phyloP scores from a whole-genome alignment of 92 coral and sea anemone species.

The Porites cylindrica region DNA sequence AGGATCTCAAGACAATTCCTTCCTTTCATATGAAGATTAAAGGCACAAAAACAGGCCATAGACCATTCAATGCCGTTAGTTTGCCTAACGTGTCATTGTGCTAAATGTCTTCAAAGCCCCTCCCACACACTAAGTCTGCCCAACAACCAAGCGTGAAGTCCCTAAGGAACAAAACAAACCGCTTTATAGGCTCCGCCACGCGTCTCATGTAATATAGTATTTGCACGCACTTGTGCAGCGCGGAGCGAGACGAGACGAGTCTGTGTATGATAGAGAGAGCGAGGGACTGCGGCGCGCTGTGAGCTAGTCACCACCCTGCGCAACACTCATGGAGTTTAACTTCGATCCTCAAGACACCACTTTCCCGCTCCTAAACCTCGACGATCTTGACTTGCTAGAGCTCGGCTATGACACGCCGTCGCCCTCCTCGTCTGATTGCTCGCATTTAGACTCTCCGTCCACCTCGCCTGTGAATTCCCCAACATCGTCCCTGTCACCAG shows the following conservation, averaged over 20 bases:
- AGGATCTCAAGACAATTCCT: conserved; percentile 72
- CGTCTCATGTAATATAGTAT: conserved; percentile 65
- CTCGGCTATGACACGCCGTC: conserved; percentile 75
- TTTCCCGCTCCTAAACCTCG: conserved; percentile 76
- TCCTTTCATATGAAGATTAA: conserved; percentile 89
- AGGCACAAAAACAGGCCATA: conserved; percentile 84
- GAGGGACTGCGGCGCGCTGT: conserved; percentile 44
- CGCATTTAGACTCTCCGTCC: conserved; percentile 76
- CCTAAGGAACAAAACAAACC: conserved; percentile 84
- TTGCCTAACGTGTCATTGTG: conserved; percentile 76
- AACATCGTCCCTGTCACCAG: conserved; percentile 60
- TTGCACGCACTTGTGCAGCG: conserved; percentile 75
- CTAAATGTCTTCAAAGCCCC: conserved; percentile 68
- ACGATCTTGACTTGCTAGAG: conserved; percentile 75
- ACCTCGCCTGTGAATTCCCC: conserved; percentile 79
- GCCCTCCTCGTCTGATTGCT: conserved; percentile 74
- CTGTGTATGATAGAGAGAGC: conserved; percentile 29
- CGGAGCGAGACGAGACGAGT: conserved; percentile 50
- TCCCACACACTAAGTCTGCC: conserved; percentile 74
- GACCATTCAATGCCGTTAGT: conserved; percentile 63
- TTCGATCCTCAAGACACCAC: conserved; percentile 48
- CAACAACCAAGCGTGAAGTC: conserved; percentile 85
- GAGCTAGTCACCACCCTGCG: conserved; percentile 38
- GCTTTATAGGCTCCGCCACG: conserved; percentile 81
- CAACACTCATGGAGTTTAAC: conserved; percentile 57